Evolutionary conservation across 2,888 invertebrate genomes (phyloP).

Genomic region (Epiblema foenella): DNA sequence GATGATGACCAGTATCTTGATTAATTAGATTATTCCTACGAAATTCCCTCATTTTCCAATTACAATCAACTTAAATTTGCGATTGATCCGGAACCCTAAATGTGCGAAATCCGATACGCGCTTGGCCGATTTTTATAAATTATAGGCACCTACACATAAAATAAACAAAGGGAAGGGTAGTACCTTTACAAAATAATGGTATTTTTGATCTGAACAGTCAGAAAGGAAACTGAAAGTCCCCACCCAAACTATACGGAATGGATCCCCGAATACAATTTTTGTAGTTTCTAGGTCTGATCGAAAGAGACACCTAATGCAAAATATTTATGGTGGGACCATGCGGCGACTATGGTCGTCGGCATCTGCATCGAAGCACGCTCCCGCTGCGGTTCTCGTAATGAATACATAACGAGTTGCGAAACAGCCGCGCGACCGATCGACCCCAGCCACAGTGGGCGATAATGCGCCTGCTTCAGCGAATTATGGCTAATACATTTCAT

Average conservation of each 20-base stretch:
- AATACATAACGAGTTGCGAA: slow-evolving; percentile 43
- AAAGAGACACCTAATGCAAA: not conserved
- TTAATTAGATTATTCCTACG: no score
- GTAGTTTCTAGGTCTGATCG: not conserved
- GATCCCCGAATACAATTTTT: not conserved
- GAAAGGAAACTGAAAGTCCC: no score
- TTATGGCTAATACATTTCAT: slow-evolving; percentile 19
- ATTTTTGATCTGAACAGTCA: not conserved
- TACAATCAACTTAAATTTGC: no score
- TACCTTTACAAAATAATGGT: not conserved
- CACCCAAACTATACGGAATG: not conserved
- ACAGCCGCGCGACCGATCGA: slow-evolving; percentile 14
- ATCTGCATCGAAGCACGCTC: slow-evolving; percentile 18
- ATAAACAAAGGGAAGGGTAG: not conserved
- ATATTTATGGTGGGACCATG: not conserved
- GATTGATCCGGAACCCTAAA: no score
- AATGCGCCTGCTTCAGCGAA: slow-evolving; percentile 16
- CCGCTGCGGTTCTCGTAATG: slow-evolving; percentile 35
- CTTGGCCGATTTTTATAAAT: no score
- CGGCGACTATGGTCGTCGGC: slow-evolving; percentile 2
- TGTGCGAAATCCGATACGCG: no score
- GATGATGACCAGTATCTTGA: no score
- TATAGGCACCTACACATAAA: not conserved
- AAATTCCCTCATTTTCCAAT: no score
- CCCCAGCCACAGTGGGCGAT: slow-evolving; percentile 19